These are phyloP conservation scores for Drosophila diplacantha DNA, from an alignment of 2,888 invertebrate genomes.

Conservation along the genomic window DNA sequence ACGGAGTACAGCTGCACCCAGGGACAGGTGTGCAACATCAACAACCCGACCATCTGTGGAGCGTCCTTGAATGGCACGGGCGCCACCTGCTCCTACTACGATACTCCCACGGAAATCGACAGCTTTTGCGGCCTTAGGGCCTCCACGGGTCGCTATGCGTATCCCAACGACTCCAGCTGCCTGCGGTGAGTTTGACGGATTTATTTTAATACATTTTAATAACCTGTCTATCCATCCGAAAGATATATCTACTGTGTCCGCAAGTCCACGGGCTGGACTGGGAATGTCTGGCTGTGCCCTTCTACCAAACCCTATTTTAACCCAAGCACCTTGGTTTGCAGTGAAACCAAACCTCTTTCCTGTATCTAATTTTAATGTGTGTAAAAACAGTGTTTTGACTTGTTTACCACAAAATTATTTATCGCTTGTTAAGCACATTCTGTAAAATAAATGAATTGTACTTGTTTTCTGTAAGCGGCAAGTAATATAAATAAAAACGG, in stretches of 20 bases:
- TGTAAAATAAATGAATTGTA: background rate
- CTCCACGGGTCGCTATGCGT: slow-evolving; percentile 14
- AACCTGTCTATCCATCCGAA: too few relatives aligned
- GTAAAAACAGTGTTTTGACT: background rate
- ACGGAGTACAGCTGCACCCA: background rate
- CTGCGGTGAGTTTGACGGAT: background rate
- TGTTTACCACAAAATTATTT: background rate
- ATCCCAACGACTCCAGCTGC: slow-evolving; percentile 22
- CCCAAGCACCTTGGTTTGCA: background rate
- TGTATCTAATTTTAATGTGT: slow-evolving; percentile 1
- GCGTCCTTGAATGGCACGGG: background rate
- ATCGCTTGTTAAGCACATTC: background rate
- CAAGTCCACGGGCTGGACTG: slow-evolving; percentile 8
- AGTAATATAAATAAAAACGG: background rate
- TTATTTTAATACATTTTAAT: too few relatives aligned
- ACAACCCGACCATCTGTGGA: background rate
- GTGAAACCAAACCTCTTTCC: background rate
- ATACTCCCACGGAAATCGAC: background rate
- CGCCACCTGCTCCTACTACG: slow-evolving; percentile 7
- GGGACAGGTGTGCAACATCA: slow-evolving; percentile 20
- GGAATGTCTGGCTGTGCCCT: slow-evolving; percentile 22
- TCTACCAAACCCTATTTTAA: slow-evolving; percentile 10
- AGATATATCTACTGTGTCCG: slow-evolving; percentile 19
- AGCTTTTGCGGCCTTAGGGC: slow-evolving; percentile 5
- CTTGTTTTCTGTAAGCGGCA: background rate